Evolutionary conservation across 1,140 invertebrate species (phyloP).

Genomic region (Lepidurus arcticus): DNA sequence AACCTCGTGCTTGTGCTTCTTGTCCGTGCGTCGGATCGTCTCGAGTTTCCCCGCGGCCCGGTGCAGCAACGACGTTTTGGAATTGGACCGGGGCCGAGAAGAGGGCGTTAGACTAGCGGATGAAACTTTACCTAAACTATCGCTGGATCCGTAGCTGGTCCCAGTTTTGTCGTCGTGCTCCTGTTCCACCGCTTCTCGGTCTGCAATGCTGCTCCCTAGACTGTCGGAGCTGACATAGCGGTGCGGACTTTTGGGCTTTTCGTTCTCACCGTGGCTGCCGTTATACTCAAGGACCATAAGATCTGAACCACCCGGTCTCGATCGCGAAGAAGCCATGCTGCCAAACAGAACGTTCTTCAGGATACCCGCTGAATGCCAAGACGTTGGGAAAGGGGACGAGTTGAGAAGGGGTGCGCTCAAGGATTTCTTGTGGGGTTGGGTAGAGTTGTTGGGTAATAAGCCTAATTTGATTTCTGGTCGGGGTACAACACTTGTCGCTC

Average conservation of each 20-base stretch:
- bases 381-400: slow-evolving; percentile 35
- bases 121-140: slow-evolving; percentile 26
- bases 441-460: neutral
- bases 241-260: slow-evolving; percentile 9
- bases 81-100: slow-evolving; percentile 23
- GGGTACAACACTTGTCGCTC: slow-evolving; percentile 41
- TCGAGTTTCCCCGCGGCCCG: slow-evolving; percentile 29
- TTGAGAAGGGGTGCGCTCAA: slow-evolving; percentile 53
- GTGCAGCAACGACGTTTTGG: slow-evolving; percentile 19
- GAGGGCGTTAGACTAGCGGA: neutral
- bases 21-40: slow-evolving; percentile 26
- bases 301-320: slow-evolving; percentile 35
- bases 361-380: slow-evolving; percentile 33
- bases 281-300: slow-evolving; percentile 40
- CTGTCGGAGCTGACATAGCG: slow-evolving; percentile 15
- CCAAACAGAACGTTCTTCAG: slow-evolving; percentile 26
- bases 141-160: slow-evolving; percentile 26
- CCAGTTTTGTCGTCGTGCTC: slow-evolving; percentile 22
- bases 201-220: slow-evolving; percentile 6
- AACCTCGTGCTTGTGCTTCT: neutral
- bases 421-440: slow-evolving; percentile 47
- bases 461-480: slow-evolving; percentile 46
- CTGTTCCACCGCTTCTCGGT: neutral
- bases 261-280: neutral
- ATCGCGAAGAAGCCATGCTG: neutral